Base-by-base conservation (phyloP, 2,888 invertebrate species). In the Hemaris fuciformis region DNA sequence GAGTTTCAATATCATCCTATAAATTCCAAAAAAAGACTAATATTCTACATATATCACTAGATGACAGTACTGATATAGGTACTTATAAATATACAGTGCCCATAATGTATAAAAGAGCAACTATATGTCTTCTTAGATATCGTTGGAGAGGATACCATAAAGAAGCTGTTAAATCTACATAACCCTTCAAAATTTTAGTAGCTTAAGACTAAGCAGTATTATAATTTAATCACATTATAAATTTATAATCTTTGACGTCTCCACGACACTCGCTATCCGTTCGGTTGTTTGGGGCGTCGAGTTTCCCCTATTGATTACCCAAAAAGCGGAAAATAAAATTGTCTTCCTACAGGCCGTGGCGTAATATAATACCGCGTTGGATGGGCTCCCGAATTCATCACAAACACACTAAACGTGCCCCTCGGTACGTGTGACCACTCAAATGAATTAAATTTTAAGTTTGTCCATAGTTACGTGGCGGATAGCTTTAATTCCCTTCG, bases 241-340 rank as follows among this genome's bases (percentile, higher is more conserved):
- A 13, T 13, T 38, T 41, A 38, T 38, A 22, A 2, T 53, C 60
- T 43, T 31, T 20, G 23, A 59, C 59, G 46, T 64, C 83, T 85
- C 85, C 67, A 79, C 64, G 42, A 62, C 67, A 73, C 68, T 64
- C 72, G 57, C 58, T 60, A 62, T 74, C 76, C 73, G 74, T 78
- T 76, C 78, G 66, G 79, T 83, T 81, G 84, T 86, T 83, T 77
- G 84, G 85, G 86, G 85, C 85, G 85, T 83, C 79, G 86, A 82
- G 83, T 82, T 83, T 87, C 90, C 91, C 90, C 90, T 91, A 91
- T 91, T 91, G 91, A 91, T 91, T 91, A 91, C 90, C 88, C 87
- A 91, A 91, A 91, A 89, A 88, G 89, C 91, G 91, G 90, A 91
- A 92, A 91, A 91, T 90, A 91, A 90, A 91, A 91, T 88, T 83